phyloP scores from a whole-genome alignment of 2,113 vertebrate species.

The Erythrocercus mccallii region DNA sequence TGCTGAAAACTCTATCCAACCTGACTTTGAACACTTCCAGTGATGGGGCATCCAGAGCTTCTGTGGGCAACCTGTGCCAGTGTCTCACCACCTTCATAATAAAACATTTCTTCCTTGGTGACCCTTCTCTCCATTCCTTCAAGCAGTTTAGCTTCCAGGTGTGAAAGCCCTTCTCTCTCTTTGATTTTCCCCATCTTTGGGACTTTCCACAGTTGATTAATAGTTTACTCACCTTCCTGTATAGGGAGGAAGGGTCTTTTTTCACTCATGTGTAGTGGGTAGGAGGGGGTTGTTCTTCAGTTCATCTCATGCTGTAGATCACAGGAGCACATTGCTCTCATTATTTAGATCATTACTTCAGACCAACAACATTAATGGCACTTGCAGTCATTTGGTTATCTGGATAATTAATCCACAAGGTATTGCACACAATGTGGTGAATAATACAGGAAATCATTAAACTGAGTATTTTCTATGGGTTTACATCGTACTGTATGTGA shows the following conservation, averaged over 20 bases:
- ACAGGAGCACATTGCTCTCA: neutral
- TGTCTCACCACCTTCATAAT: neutral
- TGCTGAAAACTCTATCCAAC: neutral
- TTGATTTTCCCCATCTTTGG: neutral
- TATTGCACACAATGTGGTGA: slow-evolving; percentile 7
- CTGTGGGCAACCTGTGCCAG: neutral
- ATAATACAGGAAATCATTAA: slow-evolving; percentile 40
- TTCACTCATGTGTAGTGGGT: accelerated
- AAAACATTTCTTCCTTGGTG: neutral
- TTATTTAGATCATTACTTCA: neutral
- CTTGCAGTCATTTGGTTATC: slow-evolving; percentile 1
- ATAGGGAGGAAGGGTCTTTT: accelerated
- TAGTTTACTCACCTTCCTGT: neutral
- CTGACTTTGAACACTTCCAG: neutral
- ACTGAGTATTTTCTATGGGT: neutral
- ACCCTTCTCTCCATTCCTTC: neutral
- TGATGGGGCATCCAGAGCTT: neutral
- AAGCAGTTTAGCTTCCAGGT: neutral
- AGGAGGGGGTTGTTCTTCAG: neutral
- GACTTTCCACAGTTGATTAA: neutral
- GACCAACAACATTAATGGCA: neutral
- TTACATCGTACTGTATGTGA: neutral
- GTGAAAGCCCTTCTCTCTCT: neutral
- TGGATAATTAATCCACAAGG: slow-evolving; percentile 45
- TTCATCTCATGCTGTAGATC: neutral